Evolutionary conservation across 2,888 invertebrate species (phyloP).

Genomic region (Melieria picta): DNA sequence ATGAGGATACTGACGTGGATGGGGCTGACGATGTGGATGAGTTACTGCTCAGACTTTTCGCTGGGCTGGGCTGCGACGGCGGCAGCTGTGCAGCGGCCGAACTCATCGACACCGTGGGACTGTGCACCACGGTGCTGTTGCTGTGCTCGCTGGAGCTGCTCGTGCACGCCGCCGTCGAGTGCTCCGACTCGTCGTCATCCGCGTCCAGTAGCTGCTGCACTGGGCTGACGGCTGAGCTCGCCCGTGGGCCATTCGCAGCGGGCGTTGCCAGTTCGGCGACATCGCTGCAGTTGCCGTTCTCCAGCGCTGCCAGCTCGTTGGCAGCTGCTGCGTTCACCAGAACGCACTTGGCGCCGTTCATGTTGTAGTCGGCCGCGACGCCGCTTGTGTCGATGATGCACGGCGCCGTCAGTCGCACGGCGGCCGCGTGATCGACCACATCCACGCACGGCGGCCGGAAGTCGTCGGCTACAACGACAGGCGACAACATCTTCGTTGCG

Average conservation of each 20-base stretch:
- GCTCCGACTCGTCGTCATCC: conserved; percentile 62
- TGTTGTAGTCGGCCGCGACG: conserved; percentile 53
- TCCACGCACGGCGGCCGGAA: conserved; percentile 50
- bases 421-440: conserved; percentile 45
- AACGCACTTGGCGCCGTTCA: conserved; percentile 53
- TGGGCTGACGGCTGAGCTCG: conserved; percentile 44
- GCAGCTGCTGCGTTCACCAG: not conserved
- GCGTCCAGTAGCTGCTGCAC: conserved; percentile 42
- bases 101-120: conserved; percentile 48
- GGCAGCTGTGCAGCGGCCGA: conserved; percentile 32
- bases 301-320: conserved; percentile 25
- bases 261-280: not conserved
- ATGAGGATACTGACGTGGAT: conserved; percentile 44
- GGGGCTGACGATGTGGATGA: conserved; percentile 43
- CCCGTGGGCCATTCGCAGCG: conserved; percentile 37
- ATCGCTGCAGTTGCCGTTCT: conserved; percentile 53
- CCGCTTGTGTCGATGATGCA: conserved; percentile 25
- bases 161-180: conserved; percentile 58
- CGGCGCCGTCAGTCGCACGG: conserved; percentile 37
- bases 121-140: conserved; percentile 60
- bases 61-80: conserved; percentile 50
- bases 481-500: conserved; percentile 62
- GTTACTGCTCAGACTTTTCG: conserved; percentile 56
- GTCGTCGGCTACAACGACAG: conserved; percentile 56
- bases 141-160: conserved; percentile 63